Evolutionary conservation across 2,797 vertebrate genomes (phyloP), one percentile per base, ranked within the genome.

Genomic region (Melanotaenia boesemani): DNA sequence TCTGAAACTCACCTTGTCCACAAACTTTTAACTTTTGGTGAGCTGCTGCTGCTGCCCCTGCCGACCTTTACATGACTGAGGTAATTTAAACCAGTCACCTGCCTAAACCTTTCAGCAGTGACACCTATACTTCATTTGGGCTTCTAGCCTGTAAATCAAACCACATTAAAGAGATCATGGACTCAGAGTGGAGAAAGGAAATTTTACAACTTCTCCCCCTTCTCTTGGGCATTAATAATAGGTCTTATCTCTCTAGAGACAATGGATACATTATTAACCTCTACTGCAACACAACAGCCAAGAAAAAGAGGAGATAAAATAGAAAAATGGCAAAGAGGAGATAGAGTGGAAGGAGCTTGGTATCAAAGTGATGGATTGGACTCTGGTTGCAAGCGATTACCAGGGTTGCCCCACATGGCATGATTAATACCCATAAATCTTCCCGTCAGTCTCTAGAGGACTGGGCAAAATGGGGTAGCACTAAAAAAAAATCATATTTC

Each of bases 351-450:
- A 66, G 55, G 4, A 65, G 2, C 36, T 24, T 15, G 46, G 46
- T 52, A 26, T 30, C 20, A 22, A 82, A 46, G 22, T 64, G 65
- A 85, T 68, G 60, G 34, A 81, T 77, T 73, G 64, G 63, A 48
- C n/a, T 1, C 9, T 36, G 18, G 61, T 56, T 67, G 18, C 22
- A 52, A 74, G 70, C 28, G 64, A 82, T 82, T 74, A 69, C 48
- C 37, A 34, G 62, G 59, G 8, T 34, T 16, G 22, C 58, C 57
- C 44, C 15, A 39, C 20, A 1, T 1, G 64, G 16, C 28, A 26
- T 65, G 44, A 84, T 82, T 48, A 69, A 75, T 75, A 68, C 41
- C 57, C 71, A 76, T 13, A 74, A 61, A 37, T 1, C 63, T 36
- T 37, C 48, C 63, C 52, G 62, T 37, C 76, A 76, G 5, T 76